Percentiles rank a stretch among this genome's conserved stretches.
Evolutionary conservation across 1,140 invertebrate species (phyloP).

Genomic region (Pseudobourletiella spinata): DNA sequence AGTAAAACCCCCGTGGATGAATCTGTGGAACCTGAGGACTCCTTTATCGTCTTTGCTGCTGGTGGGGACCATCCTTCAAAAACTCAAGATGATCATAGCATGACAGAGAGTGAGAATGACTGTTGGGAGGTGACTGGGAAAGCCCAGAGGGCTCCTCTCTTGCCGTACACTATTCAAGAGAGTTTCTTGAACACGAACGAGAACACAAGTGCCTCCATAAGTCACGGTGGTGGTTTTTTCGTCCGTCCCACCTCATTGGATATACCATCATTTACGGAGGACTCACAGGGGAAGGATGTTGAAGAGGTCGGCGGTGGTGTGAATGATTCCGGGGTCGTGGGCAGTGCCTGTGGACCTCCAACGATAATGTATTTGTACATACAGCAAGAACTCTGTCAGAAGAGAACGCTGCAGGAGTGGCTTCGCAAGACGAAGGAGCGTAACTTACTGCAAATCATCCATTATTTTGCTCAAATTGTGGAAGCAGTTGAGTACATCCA

Average conservation of each 20-base stretch:
- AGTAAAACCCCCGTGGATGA: slow-evolving; percentile 33
- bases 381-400: slow-evolving; percentile 91
- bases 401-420: slow-evolving; percentile 86
- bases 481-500: slow-evolving; percentile 93
- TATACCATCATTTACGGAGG: slow-evolving; percentile 7
- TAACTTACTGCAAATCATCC: slow-evolving; percentile 49
- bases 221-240: slow-evolving; percentile 26
- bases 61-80: slow-evolving; percentile 11
- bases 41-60: slow-evolving; percentile 52
- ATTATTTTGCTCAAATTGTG: slow-evolving; percentile 86
- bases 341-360: background rate
- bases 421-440: slow-evolving; percentile 49
- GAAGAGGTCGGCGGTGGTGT: slow-evolving; percentile 6
- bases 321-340: background rate
- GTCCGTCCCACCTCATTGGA: slow-evolving; percentile 20
- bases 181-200: background rate
- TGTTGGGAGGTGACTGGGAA: background rate
- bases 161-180: background rate
- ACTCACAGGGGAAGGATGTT: background rate
- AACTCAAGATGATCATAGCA: background rate
- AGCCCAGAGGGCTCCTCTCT: background rate
- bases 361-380: slow-evolving; percentile 74
- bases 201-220: background rate
- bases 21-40: slow-evolving; percentile 44
- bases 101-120: background rate